Evolutionary conservation across 1,140 invertebrate species (phyloP).

Genomic region (Tribolium madens): DNA sequence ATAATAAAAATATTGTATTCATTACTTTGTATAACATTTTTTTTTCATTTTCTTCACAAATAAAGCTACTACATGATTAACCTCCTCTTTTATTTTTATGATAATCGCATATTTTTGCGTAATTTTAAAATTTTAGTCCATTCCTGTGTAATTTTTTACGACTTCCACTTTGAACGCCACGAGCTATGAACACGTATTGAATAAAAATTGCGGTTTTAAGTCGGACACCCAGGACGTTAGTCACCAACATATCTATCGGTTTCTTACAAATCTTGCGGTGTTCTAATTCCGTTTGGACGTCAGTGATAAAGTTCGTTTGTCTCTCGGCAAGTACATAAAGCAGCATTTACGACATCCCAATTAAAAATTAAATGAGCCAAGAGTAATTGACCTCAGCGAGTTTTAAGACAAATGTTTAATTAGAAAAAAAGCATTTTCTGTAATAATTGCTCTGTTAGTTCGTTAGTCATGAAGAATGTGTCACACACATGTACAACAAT

Average conservation of each 20-base stretch:
- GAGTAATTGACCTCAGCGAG: constrained; percentile 9
- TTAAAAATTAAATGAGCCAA: constrained; percentile 11
- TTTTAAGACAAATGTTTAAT: constrained; percentile 10
- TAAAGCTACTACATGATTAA: no score
- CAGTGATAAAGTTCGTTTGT: neutral
- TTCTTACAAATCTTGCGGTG: neutral
- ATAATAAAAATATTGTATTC: no score
- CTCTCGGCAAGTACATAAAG: neutral
- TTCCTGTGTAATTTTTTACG: neutral
- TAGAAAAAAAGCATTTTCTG: neutral
- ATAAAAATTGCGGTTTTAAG: neutral
- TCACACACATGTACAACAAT: neutral
- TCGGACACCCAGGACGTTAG: neutral
- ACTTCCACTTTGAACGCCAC: neutral
- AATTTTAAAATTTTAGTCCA: neutral
- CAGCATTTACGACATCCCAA: constrained; percentile 4
- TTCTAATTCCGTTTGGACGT: neutral
- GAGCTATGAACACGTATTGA: neutral
- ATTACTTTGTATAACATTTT: no score
- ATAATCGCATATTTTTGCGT: no score
- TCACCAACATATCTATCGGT: neutral
- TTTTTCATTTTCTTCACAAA: no score
- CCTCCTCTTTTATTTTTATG: no score
- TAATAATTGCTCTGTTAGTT: neutral
- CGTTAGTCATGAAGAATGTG: constrained; percentile 10